Evolutionary conservation across 2,888 invertebrate species (phyloP), one percentile per base, ranked within the genome.

Genomic region (Orchesella flavescens): DNA sequence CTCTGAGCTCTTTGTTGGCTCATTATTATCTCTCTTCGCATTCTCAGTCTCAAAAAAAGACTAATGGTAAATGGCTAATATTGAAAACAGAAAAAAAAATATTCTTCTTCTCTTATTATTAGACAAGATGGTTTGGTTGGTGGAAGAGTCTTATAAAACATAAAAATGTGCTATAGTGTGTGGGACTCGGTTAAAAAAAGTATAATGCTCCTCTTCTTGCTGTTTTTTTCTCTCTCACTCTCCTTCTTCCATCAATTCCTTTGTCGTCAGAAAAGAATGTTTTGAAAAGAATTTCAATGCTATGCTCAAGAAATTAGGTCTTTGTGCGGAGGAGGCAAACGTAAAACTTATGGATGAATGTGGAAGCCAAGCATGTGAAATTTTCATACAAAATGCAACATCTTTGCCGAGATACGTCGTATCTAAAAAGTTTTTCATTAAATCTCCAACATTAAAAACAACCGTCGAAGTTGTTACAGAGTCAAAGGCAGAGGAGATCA

Each of bases 311-410:
- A 82, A 80, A 75, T 82, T 82, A 63, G 81, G 81, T 82, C 81
- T 82, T 81, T 82, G 81, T 82, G 81, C 81, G 81, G 81, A 82
- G 81, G 81, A 75, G 81, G 74, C 79, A 79, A 34, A 68, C 46
- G 44, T 12, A 49, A 49, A 49, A 66, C 34, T 57, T 57, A 53
- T 57, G 19, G 46, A 68, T 68, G 68, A 68, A 21, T 23, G 57
- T n/a, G 46, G 9, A n/a, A 23, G 68, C 43, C 55, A 24, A 43
- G 46, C 59, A 59, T 49, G 61, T 63, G 23, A 55, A 17, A 55
- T 49, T 15, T 49, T 49, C 49, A 15, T n/a, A n/a, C n/a, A 15
- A 13, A 24, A 15, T 63, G 13, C 23, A 57, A 9, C 10, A 9
- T 17, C 19, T 55, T 19, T 19, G 57, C 57, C 23, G 4, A 63